Evolutionary conservation across 1,140 invertebrate species (phyloP).

Genomic region (Sminthurides bifidus): DNA sequence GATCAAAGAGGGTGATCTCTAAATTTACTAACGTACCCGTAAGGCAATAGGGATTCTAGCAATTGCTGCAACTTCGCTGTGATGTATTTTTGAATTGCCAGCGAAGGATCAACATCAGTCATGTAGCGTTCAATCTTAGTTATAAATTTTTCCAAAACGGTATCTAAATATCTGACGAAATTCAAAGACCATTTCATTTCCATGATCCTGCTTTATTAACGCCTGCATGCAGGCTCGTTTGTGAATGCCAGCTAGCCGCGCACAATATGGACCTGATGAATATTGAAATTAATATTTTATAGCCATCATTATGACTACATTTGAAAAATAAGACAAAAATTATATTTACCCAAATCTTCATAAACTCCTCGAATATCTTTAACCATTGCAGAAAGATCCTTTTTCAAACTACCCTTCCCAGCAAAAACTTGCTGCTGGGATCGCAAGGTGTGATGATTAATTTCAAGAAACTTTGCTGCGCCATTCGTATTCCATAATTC

Average conservation of each 20-base stretch:
- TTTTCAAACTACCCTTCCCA: neutral
- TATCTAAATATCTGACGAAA: neutral
- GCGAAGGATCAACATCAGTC: too few species aligned
- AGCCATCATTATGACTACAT: neutral
- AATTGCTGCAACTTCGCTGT: too few species aligned
- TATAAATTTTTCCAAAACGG: neutral
- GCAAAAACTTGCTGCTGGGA: neutral
- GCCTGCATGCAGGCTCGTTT: constrained; percentile 1
- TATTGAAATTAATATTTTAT: neutral
- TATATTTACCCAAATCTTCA: constrained; percentile 26
- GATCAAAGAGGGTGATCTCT: too few species aligned
- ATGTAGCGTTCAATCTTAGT: too few species aligned
- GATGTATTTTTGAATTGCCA: too few species aligned
- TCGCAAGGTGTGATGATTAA: neutral
- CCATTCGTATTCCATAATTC: too few species aligned
- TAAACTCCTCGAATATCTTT: constrained; percentile 20
- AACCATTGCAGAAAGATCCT: constrained; percentile 5
- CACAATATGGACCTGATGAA: constrained; percentile 11
- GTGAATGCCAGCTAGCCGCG: neutral
- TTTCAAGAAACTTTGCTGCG: neutral
- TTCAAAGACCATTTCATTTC: too few species aligned
- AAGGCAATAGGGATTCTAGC: too few species aligned
- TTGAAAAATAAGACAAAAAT: constrained; percentile 13
- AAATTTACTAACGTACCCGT: too few species aligned
- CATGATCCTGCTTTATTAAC: neutral